Conservation (phyloP, 2,113 vertebrate species). For the Carettochelys insculpta region DNA sequence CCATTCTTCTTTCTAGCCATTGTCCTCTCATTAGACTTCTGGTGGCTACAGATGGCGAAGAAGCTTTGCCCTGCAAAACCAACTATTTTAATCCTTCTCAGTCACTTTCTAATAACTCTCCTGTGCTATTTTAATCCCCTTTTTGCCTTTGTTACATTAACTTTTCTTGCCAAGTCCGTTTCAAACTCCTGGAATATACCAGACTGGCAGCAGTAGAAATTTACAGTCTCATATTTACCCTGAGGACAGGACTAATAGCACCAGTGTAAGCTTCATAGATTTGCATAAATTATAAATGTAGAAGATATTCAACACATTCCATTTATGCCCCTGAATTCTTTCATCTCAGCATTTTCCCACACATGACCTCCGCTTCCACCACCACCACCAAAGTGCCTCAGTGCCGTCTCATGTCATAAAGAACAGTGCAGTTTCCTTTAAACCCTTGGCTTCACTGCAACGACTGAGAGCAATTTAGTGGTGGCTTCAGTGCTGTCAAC, state of each 20-base stretch:
- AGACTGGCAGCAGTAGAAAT: neutral
- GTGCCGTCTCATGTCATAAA: neutral
- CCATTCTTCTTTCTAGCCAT: neutral
- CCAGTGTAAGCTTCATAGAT: neutral
- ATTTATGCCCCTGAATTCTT: neutral
- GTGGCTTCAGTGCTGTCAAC: neutral
- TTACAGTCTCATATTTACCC: neutral
- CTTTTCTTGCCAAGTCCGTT: slow-evolving; percentile 4
- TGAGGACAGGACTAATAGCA: neutral
- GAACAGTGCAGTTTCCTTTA: neutral
- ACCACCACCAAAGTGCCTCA: neutral
- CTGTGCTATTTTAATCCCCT: slow-evolving; percentile 1
- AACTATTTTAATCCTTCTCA: neutral
- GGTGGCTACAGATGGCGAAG: neutral
- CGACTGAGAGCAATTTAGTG: rapidly evolving
- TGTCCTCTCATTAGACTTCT: neutral
- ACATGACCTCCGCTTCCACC: too few relatives aligned
- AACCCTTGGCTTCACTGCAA: neutral
- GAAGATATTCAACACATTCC: neutral
- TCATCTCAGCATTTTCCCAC: neutral
- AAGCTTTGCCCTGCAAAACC: neutral
- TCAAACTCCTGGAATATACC: neutral
- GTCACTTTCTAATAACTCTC: slow-evolving; percentile 7
- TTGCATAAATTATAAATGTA: neutral
- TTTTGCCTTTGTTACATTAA: neutral